phyloP scores from a whole-genome alignment of 2,888 invertebrate species.

The Maniola hyperantus region DNA sequence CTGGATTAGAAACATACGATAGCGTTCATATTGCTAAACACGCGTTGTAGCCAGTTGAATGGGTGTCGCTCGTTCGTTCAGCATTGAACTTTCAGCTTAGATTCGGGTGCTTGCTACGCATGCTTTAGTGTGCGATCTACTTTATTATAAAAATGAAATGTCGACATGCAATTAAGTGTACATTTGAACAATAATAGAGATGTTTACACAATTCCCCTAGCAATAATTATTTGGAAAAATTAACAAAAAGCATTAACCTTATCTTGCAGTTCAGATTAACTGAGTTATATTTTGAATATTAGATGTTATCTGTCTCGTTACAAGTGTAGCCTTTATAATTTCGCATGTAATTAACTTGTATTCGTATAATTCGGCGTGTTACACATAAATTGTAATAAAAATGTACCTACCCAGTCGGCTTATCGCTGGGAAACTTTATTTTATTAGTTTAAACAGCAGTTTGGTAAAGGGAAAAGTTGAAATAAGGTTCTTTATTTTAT shows the following conservation, averaged over 20 bases:
- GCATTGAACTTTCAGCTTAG: too few species aligned
- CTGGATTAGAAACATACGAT: too few species aligned
- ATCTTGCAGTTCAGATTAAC: slow-evolving; percentile 18
- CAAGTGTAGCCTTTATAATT: slow-evolving; percentile 37
- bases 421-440: slow-evolving; percentile 25
- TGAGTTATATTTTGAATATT: slow-evolving; percentile 20
- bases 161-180: slow-evolving; percentile 11
- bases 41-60: too few species aligned
- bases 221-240: slow-evolving; percentile 3
- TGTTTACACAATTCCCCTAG: slow-evolving; percentile 17
- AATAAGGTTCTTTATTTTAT: neutral
- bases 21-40: too few species aligned
- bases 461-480: neutral
- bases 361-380: slow-evolving; percentile 25
- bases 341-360: slow-evolving; percentile 34
- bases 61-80: too few species aligned
- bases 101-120: neutral
- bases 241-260: slow-evolving; percentile 17
- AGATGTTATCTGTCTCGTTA: slow-evolving; percentile 32
- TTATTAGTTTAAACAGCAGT: neutral
- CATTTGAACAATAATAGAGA: slow-evolving; percentile 13
- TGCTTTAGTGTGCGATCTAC: neutral
- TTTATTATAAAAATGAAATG: neutral
- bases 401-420: slow-evolving; percentile 16
- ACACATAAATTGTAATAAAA: slow-evolving; percentile 33